Conservation (phyloP, 64 coral and sea anemone species). For the Actinia equina region DNA sequence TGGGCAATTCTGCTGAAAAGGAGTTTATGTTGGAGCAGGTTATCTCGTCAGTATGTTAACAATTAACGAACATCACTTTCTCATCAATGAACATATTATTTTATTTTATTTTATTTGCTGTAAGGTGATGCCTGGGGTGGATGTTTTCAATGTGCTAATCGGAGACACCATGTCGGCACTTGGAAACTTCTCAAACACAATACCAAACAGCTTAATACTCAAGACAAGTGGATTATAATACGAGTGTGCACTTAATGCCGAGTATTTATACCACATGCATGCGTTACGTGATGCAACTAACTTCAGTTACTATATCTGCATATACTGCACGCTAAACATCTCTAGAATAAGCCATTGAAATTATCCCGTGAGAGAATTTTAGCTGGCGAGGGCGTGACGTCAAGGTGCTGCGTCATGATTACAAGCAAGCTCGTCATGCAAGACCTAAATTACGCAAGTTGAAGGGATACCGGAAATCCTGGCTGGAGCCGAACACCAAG, state of each 20-base stretch:
- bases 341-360: no score
- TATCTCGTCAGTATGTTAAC: no score
- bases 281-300: not conserved
- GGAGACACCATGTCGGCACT: not conserved
- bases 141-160: constrained; percentile 10
- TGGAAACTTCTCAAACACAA: not conserved
- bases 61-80: no score
- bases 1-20: not conserved
- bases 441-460: not conserved
- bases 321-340: not conserved
- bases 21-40: not conserved
- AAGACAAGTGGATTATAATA: constrained; percentile 14
- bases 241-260: not conserved
- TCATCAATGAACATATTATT: no score
- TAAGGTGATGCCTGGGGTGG: not conserved
- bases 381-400: not conserved
- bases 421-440: not conserved
- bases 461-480: not conserved
- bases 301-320: not conserved
- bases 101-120: not conserved
- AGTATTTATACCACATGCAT: not conserved
- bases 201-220: not conserved
- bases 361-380: not conserved
- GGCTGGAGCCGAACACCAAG: not conserved
- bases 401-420: not conserved